A percentile compares a stretch with the other conserved stretches of the same genome.
Evolutionary conservation across 2,888 invertebrate species (phyloP).

Genomic region (Ennomos erosarius): DNA sequence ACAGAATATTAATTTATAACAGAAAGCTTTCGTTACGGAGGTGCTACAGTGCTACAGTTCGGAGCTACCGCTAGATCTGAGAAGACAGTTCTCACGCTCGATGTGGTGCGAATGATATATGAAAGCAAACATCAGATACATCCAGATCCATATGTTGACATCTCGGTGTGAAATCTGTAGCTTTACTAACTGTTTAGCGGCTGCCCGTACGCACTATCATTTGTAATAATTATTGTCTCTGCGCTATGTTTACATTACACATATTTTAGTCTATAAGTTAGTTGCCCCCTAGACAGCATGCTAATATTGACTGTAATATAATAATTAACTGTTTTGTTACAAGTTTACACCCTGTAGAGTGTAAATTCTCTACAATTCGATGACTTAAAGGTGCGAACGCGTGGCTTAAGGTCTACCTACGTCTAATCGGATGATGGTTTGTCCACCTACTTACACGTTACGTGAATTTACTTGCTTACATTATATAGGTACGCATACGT

Average conservation of each 20-base stretch:
- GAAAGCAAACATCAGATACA: slow-evolving; percentile 81
- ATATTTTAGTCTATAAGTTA: slow-evolving; percentile 66
- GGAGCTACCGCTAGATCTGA: slow-evolving; percentile 73
- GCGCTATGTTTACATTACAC: slow-evolving; percentile 78
- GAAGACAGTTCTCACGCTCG: slow-evolving; percentile 78
- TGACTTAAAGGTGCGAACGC: background rate
- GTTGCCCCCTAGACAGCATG: slow-evolving; percentile 57
- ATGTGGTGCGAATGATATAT: slow-evolving; percentile 81
- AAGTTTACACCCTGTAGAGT: slow-evolving; percentile 13
- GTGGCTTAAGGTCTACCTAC: background rate
- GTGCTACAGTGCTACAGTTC: slow-evolving; percentile 75
- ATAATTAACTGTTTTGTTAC: slow-evolving; percentile 31
- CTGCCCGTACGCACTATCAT: slow-evolving; percentile 79
- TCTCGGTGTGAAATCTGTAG: slow-evolving; percentile 84
- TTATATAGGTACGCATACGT: too few species aligned
- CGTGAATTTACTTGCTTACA: too few species aligned
- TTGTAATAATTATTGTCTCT: slow-evolving; percentile 85
- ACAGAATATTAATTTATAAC: slow-evolving; percentile 66
- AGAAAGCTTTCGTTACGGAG: slow-evolving; percentile 66
- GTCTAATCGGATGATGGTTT: too few species aligned
- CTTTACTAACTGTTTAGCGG: slow-evolving; percentile 84
- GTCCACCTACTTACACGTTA: too few species aligned
- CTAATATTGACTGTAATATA: slow-evolving; percentile 47
- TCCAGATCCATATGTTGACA: slow-evolving; percentile 85
- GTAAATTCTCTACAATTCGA: slow-evolving; percentile 7